Evolutionary conservation across 1,140 invertebrate genomes (phyloP), one percentile per base, ranked within the genome.

Genomic region (Brachionus rotundiformis): DNA sequence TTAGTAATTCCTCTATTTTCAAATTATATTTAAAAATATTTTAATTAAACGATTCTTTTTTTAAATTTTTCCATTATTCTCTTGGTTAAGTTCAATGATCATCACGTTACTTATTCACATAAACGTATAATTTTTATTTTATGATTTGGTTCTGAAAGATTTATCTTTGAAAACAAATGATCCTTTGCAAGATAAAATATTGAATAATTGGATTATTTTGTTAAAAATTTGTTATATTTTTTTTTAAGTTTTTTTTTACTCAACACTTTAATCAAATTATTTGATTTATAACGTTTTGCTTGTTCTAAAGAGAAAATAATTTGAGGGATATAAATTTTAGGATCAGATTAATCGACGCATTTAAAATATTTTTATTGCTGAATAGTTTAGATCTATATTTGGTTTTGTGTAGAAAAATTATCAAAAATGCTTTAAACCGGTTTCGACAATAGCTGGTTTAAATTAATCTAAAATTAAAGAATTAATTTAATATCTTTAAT

Each of bases 331-430:
- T 33, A 33, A 68, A 36, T 33, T 68, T 23, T 68, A 36, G 29
- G 63, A 68, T 68, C 31, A 68, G 63, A 68, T 68, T 68, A 68
- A 68, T 68, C 63, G 63, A 68, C 63, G 63, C 63, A 68, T 68
- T 68, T 36, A 68, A 33, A 68, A 33, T 33, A 68, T 33, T 68
- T 68, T 68, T 68, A 68, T 68, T 36, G 31, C 63, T 31, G 31
- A 68, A 68, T 68, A 68, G n/a, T 10, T 68, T 36, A 8, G n/a
- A 54, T n/a, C 19, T 54, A 54, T 54, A 8, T 16, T 4, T 19
- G 16, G 47, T 54, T 54, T 54, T n/a, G 23, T 19, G 19, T n/a
- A 54, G 23, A 54, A 54, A 54, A 19, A 19, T 41, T 19, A 54
- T 19, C 19, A 19, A 54, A 54, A 54, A 54, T 54, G 47, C 19